phyloP scores from a whole-genome alignment of 2,113 vertebrate genomes.

The Camelus dromedarius region DNA sequence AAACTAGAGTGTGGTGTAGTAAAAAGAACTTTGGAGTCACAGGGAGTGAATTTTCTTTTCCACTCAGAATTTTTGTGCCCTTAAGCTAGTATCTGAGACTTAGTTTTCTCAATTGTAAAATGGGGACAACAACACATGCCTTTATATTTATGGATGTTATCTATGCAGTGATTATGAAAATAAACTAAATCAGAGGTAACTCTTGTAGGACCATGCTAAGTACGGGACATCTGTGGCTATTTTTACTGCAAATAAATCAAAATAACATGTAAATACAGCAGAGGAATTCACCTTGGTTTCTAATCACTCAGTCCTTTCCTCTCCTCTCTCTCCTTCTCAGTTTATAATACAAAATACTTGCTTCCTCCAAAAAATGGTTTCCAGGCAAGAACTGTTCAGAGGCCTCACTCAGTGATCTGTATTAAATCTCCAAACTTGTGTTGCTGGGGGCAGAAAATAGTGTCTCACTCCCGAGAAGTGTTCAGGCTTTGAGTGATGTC shows the following conservation, averaged over 20 bases:
- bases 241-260: background rate
- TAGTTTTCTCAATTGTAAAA: background rate
- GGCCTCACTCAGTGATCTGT: constrained; percentile 1
- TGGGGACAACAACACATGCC: background rate
- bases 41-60: background rate
- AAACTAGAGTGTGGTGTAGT: rapidly evolving
- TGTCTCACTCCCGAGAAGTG: constrained; percentile 41
- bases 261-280: background rate
- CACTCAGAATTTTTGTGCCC: background rate
- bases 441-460: constrained; percentile 58
- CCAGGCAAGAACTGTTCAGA: background rate
- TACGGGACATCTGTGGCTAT: background rate
- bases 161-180: background rate
- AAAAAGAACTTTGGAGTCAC: background rate
- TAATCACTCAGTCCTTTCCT: constrained; percentile 18
- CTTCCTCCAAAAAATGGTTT: constrained; percentile 42
- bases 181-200: background rate
- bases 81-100: background rate
- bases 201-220: background rate
- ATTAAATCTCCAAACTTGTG: constrained; percentile 68
- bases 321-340: constrained; percentile 49
- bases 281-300: constrained; percentile 26
- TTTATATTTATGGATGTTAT: background rate
- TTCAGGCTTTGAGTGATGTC: constrained; percentile 81
- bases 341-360: constrained; percentile 22